A percentile compares a stretch with the other conserved stretches of the same genome.
Conservation (phyloP, 2,888 invertebrate species). For the Melikaiella ostensackeni region DNA sequence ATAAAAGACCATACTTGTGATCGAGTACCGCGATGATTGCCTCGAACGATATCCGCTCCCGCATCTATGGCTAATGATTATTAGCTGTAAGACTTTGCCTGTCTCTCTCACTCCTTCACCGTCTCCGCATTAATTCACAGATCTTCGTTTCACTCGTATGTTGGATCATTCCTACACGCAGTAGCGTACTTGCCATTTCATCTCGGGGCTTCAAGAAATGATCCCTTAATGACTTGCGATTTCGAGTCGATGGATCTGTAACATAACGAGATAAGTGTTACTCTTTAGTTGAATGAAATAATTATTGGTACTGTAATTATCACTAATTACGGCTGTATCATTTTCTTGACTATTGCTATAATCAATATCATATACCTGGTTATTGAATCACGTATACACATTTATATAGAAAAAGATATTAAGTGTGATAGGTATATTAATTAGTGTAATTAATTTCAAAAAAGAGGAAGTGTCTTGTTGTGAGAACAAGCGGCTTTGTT, state of each 20-base stretch:
- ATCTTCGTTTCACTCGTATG: neutral
- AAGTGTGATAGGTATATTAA: neutral
- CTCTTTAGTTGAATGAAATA: slow-evolving; percentile 20
- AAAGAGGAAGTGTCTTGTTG: neutral
- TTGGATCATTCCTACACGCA: neutral
- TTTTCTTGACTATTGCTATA: neutral
- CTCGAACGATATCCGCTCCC: slow-evolving; percentile 69
- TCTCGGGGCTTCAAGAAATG: neutral
- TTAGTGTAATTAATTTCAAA: neutral
- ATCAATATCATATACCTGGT: neutral
- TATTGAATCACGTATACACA: neutral
- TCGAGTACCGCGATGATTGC: slow-evolving; percentile 69
- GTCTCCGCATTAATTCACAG: neutral
- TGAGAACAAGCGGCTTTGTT: too few relatives aligned
- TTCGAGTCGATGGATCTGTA: slow-evolving; percentile 7
- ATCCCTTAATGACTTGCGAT: slow-evolving; percentile 22
- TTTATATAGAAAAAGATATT: neutral
- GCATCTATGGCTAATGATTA: slow-evolving; percentile 71
- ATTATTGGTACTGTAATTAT: slow-evolving; percentile 13
- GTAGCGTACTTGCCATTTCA: neutral
- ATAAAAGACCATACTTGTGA: slow-evolving; percentile 55
- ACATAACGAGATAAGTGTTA: neutral
- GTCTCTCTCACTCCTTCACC: neutral
- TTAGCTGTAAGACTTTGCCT: slow-evolving; percentile 61
- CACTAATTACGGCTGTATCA: neutral